Conservation (phyloP, 1,140 invertebrate genomes). For the Frieseomelitta varia region DNA sequence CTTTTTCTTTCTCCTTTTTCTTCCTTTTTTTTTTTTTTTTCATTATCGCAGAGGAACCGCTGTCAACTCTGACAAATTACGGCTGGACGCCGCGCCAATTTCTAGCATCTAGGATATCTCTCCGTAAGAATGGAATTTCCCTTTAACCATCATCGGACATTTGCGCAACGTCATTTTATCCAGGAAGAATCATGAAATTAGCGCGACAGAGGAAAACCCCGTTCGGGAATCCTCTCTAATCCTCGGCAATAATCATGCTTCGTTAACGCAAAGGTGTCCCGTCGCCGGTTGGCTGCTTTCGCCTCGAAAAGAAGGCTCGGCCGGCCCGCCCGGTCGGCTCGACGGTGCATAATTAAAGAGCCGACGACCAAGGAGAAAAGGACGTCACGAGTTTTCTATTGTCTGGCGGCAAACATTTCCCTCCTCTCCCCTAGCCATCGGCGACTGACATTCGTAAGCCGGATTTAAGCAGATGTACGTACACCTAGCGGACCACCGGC, state of each 20-base stretch:
- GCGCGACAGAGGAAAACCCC: no score
- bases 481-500: constrained; percentile 21
- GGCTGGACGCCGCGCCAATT: constrained; percentile 36
- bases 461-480: constrained; percentile 56
- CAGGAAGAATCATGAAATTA: no score
- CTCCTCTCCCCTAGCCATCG: no score
- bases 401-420: constrained; percentile 7
- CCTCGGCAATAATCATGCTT: neutral
- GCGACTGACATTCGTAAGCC: constrained; percentile 46
- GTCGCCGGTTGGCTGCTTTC: neutral
- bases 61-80: constrained; percentile 64
- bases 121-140: no score
- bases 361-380: neutral
- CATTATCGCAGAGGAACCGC: constrained; percentile 57
- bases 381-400: constrained; percentile 38
- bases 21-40: constrained; percentile 23
- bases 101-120: constrained; percentile 55
- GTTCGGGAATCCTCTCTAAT: neutral
- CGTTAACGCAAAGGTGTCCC: neutral
- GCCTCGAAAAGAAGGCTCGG: neutral
- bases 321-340: neutral
- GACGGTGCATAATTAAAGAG: constrained; percentile 36
- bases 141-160: no score
- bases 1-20: neutral
- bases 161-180: no score